Evolutionary conservation across 2,888 invertebrate species (phyloP).

Genomic region (Agriotes lineatus): DNA sequence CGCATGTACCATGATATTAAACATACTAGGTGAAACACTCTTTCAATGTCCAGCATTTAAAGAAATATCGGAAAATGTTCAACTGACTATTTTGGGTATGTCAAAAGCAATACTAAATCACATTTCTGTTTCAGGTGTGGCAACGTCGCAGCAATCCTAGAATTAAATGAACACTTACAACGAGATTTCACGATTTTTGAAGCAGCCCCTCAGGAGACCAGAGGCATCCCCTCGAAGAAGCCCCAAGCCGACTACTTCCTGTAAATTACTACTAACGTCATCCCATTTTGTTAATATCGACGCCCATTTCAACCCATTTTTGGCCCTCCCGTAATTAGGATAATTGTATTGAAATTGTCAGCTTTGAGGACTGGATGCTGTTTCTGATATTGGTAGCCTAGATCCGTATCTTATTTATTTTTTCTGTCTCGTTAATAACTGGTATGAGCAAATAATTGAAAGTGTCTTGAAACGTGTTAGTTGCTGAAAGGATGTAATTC

Average conservation of each 20-base stretch:
- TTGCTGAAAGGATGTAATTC: background rate
- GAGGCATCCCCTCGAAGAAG: slow-evolving; percentile 97
- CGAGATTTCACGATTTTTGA: slow-evolving; percentile 99
- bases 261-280: slow-evolving; percentile 69
- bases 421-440: background rate
- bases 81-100: too few species aligned
- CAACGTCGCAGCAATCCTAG: slow-evolving; percentile 98
- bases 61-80: too few species aligned
- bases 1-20: too few species aligned
- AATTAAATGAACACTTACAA: slow-evolving; percentile 97
- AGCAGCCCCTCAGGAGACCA: slow-evolving; percentile 97
- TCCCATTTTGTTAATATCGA: slow-evolving; percentile 1
- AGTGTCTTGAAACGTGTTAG: background rate
- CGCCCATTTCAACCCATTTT: background rate
- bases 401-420: slow-evolving; percentile 4
- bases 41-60: too few species aligned
- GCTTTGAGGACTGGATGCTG: background rate
- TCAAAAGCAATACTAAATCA: too few species aligned
- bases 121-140: slow-evolving; percentile 87
- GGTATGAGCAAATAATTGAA: slow-evolving; percentile 1
- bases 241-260: slow-evolving; percentile 99
- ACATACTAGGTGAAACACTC: too few species aligned
- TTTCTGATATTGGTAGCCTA: slow-evolving; percentile 5
- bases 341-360: slow-evolving; percentile 11
- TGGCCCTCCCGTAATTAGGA: background rate